Conservation (phyloP, 1,140 invertebrate genomes). For the Euschistus heros region DNA sequence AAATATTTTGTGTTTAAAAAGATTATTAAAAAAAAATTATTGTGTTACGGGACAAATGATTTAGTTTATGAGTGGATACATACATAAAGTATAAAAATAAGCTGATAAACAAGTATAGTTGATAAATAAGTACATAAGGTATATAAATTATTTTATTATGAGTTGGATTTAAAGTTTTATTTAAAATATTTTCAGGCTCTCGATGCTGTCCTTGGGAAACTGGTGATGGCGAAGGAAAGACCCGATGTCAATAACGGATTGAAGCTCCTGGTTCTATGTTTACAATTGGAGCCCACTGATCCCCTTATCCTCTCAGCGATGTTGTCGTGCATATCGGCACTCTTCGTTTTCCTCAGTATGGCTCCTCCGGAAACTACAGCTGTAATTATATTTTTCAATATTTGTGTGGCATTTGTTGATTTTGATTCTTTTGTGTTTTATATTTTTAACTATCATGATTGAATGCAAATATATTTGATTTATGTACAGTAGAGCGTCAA, state of each 20-base stretch:
- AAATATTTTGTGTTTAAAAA: too few species aligned
- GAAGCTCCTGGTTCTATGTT: constrained; percentile 60
- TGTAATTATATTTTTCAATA: constrained; percentile 24
- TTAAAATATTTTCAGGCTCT: too few species aligned
- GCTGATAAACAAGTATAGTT: too few species aligned
- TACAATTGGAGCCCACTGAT: constrained; percentile 60
- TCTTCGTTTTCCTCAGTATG: constrained; percentile 82
- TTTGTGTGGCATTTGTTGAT: not conserved
- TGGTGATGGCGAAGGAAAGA: constrained; percentile 50
- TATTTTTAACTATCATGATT: not conserved
- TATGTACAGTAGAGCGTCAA: not conserved
- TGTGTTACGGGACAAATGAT: too few species aligned
- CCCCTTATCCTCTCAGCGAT: constrained; percentile 67
- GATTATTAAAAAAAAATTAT: too few species aligned
- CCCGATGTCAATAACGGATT: constrained; percentile 56
- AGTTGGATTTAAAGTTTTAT: too few species aligned
- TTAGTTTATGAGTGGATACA: too few species aligned
- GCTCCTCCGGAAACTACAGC: constrained; percentile 52
- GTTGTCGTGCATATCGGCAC: constrained; percentile 76
- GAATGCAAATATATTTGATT: not conserved
- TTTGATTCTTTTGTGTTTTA: too few species aligned
- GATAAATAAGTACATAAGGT: too few species aligned
- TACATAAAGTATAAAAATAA: too few species aligned
- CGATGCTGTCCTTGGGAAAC: constrained; percentile 68
- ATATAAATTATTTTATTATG: too few species aligned